Conservation (phyloP, 2,888 invertebrate genomes). For the Labia minor region DNA sequence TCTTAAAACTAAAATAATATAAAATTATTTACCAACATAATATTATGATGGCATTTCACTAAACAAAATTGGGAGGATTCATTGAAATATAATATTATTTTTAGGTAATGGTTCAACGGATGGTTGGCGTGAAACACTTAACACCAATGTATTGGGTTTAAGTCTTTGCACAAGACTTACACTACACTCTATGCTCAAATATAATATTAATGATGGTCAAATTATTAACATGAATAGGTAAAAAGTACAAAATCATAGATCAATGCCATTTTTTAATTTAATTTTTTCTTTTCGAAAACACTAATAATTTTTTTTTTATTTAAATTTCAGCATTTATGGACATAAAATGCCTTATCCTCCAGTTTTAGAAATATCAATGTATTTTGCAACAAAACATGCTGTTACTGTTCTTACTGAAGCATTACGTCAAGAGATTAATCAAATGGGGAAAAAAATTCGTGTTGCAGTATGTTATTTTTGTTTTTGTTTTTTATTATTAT, state of each 20-base stretch:
- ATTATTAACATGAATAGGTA: conserved; percentile 38
- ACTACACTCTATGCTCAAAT: conserved; percentile 32
- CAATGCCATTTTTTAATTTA: no score
- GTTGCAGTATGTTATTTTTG: conserved; percentile 35
- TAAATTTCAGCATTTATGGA: conserved; percentile 20
- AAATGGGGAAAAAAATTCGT: conserved; percentile 38
- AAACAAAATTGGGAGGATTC: no score
- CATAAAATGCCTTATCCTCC: conserved; percentile 14
- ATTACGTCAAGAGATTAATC: conserved; percentile 42
- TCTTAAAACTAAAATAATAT: no score
- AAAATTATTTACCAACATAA: no score
- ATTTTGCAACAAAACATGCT: conserved; percentile 45
- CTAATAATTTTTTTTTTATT: not conserved
- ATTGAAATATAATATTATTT: not conserved
- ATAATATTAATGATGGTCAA: conserved; percentile 33
- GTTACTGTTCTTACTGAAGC: conserved; percentile 43
- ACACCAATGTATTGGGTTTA: conserved; percentile 34
- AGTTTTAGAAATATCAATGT: conserved; percentile 37
- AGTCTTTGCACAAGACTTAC: conserved; percentile 33
- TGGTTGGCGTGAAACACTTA: conserved; percentile 33
- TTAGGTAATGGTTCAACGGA: conserved; percentile 28
- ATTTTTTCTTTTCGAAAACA: conserved; percentile 22
- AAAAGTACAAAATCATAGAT: no score
- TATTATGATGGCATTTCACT: no score
- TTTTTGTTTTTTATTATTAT: no score